These are phyloP conservation scores for Phrynocephalus versicolor DNA, from an alignment of 2,113 vertebrate genomes.

Conservation along the genomic window DNA sequence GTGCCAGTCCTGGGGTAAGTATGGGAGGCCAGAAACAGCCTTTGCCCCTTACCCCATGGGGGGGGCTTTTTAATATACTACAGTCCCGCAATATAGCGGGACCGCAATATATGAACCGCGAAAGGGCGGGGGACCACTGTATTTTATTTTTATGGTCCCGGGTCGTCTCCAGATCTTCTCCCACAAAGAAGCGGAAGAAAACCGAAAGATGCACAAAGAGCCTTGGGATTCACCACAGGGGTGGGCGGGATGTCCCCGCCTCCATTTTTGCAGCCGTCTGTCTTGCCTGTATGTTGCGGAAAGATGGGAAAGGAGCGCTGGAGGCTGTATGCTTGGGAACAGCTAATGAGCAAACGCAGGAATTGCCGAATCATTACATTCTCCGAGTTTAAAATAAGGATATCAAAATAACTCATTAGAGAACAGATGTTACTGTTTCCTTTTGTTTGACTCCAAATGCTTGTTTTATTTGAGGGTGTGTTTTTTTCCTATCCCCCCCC, in stretches of 20 bases:
- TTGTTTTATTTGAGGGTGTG: background rate
- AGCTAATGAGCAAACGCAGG: background rate
- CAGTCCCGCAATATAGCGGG: too few species aligned
- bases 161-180: background rate
- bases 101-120: too few species aligned
- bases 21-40: too few species aligned
- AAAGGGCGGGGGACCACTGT: background rate
- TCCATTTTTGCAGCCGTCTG: background rate
- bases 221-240: background rate
- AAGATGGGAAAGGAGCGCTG: background rate
- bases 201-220: too few species aligned
- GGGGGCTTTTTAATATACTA: too few species aligned
- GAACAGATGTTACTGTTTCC: constrained; percentile 24
- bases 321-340: background rate
- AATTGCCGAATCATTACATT: background rate
- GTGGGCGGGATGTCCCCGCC: background rate
- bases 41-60: too few species aligned
- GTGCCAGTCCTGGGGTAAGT: too few species aligned
- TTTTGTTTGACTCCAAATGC: constrained; percentile 18
- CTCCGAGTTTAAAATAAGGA: constrained; percentile 3
- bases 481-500: too few species aligned
- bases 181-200: background rate
- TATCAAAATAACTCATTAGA: constrained; percentile 13
- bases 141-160: background rate
- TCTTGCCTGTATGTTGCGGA: too few species aligned